Evolutionary conservation across 2,113 vertebrate species (phyloP), one percentile per base, ranked within the genome.

Genomic region (Cranoglanis bouderius): DNA sequence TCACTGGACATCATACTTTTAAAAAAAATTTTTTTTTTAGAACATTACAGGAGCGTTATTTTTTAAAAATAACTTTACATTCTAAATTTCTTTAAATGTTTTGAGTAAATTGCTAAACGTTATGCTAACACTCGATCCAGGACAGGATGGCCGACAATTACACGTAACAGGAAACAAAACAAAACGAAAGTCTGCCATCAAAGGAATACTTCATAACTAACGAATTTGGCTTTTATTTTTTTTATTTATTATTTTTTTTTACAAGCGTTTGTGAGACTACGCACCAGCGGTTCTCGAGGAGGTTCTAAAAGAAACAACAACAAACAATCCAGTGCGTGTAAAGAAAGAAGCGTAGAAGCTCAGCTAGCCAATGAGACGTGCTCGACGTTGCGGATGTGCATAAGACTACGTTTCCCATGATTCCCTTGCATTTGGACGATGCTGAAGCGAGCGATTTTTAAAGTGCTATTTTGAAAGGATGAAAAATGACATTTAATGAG

Each of bases 401-500:
- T 89, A 92, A 90, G 88, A 92, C 88, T 89, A 89, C 61, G 72
- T 82, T 89, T 90, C 84, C 88, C 91, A 89, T 89, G 81, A 90
- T 88, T 87, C 84, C 90, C 74, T 90, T 90, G 88, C 86, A 84
- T 63, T 83, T 77, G 87, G 90, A 88, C 88, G 85, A 90, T 81
- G 88, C 86, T 91, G 88, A 92, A 88, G 82, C 90, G 85, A 88
- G 84, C 40, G 51, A 83, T 80, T 89, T 90, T 91, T 92, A 92
- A 92, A 92, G 91, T 92, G 91, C 91, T 92, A 89, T 88, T 92
- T 40, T 86, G 78, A 90, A 70, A 90, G 67, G 89, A 91, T 85
- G 88, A 91, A 87, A 87, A 75, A 80, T 24, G 57, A 55, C 19
- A 7, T n/a, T 78, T 10, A 19, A 80, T n/a, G 82, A 75, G 80